These are phyloP conservation scores for chimpanzee (Pan troglodytes) DNA, from an alignment of 2,113 vertebrate genomes.

Conservation along the genomic window NHGRI_mPanTro3-v2.1_pri NC_086015.1:151684001-151684500, in stretches of 20 bases:
- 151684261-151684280: slow-evolving; percentile 25
- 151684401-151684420: slow-evolving; percentile 26
- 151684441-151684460: slow-evolving; percentile 61
- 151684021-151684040: slow-evolving; percentile 44
- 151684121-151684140: slow-evolving; percentile 18
- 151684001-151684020: background rate
- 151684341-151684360: background rate
- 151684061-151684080: slow-evolving; percentile 2
- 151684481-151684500: slow-evolving; percentile 61
- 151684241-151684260: slow-evolving; percentile 28
- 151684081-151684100: slow-evolving; percentile 37
- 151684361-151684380: slow-evolving; percentile 51
- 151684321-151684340: background rate
- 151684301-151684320: slow-evolving; percentile 52
- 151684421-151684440: slow-evolving; percentile 61
- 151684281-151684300: slow-evolving; percentile 19
- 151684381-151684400: slow-evolving; percentile 47
- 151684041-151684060: background rate
- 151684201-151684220: slow-evolving; percentile 51
- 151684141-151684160: background rate
- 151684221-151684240: slow-evolving; percentile 54
- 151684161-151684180: slow-evolving; percentile 53
- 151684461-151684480: slow-evolving; percentile 56
- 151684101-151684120: slow-evolving; percentile 38
- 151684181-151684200: slow-evolving; percentile 51